These are phyloP conservation scores for Hypocryptadius cinnamomeus DNA, from an alignment of 2,113 vertebrate genomes.

Conservation along the genomic window DNA sequence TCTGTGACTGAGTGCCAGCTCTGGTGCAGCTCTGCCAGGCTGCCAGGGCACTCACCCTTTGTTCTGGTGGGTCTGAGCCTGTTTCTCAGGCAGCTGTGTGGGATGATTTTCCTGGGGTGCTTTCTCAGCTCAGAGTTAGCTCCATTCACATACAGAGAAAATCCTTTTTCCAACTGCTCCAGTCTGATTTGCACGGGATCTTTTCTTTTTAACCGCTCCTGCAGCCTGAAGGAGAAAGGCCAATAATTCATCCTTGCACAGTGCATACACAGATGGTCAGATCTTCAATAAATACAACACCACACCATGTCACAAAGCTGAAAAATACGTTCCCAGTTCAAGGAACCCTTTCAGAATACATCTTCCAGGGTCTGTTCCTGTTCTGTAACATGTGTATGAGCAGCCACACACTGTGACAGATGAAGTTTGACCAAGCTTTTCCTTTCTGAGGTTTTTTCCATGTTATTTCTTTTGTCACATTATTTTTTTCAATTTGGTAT, in stretches of 20 bases:
- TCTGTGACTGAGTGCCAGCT: neutral
- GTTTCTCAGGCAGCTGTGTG: slow-evolving; percentile 19
- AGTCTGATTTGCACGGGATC: slow-evolving; percentile 75
- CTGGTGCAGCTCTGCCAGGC: neutral
- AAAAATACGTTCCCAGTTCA: neutral
- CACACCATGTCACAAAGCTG: neutral
- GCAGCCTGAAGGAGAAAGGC: slow-evolving; percentile 68
- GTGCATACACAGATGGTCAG: neutral
- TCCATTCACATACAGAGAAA: slow-evolving; percentile 93
- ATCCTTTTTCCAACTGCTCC: slow-evolving; percentile 87
- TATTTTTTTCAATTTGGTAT: neutral
- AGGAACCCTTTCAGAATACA: neutral
- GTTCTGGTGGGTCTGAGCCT: slow-evolving; percentile 48
- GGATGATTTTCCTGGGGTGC: slow-evolving; percentile 33
- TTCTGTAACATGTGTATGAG: neutral
- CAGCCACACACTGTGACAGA: neutral
- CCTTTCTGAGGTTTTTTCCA: neutral
- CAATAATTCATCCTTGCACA: neutral
- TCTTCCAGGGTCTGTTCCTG: neutral
- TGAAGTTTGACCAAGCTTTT: neutral
- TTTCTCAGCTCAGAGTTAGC: slow-evolving; percentile 80
- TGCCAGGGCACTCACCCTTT: slow-evolving; percentile 65
- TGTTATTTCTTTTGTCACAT: neutral
- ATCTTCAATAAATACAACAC: neutral
- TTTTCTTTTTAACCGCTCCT: slow-evolving; percentile 78